A percentile compares a stretch with the other conserved stretches of the same genome.
phyloP scores from a whole-genome alignment of 2,797 vertebrate genomes.

The Sebastes iracundus region DNA sequence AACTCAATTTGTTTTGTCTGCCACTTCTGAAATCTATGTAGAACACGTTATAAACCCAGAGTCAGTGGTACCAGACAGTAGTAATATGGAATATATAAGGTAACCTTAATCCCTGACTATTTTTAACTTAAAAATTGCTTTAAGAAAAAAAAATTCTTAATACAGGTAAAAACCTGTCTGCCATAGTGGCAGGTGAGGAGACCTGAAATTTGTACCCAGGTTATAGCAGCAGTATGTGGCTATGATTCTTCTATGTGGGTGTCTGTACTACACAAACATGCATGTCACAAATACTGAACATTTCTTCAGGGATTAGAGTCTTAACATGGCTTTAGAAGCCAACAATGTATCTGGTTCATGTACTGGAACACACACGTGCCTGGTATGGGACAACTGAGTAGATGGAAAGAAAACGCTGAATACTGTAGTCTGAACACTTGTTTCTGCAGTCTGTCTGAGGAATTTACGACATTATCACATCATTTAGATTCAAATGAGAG shows the following conservation, averaged over 20 bases:
- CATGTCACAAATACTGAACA: slow-evolving; percentile 68
- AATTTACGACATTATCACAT: background rate
- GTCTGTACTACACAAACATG: slow-evolving; percentile 33
- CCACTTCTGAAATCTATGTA: too few species aligned
- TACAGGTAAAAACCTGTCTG: too few species aligned
- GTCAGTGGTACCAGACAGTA: too few species aligned
- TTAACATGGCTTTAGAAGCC: slow-evolving; percentile 34
- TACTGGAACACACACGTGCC: background rate
- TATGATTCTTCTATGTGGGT: slow-evolving; percentile 12
- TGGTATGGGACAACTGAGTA: background rate
- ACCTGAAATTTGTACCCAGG: background rate
- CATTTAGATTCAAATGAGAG: background rate
- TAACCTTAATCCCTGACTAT: too few species aligned
- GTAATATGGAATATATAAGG: too few species aligned
- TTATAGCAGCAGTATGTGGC: background rate
- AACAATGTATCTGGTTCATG: slow-evolving; percentile 16
- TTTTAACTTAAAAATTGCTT: too few species aligned
- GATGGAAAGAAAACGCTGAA: slow-evolving; percentile 8
- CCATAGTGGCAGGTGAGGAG: too few species aligned
- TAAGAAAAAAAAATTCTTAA: too few species aligned
- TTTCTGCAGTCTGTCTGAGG: background rate
- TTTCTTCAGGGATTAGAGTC: slow-evolving; percentile 57
- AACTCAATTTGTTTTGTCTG: too few species aligned
- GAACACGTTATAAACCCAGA: too few species aligned
- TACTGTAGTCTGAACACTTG: background rate